A percentile compares a stretch with the other conserved stretches of the same genome.
These are phyloP conservation scores for Cyphotilapia sp. DNA, from an alignment of 2,113 vertebrate genomes.

Conservation along the genomic window DNA sequence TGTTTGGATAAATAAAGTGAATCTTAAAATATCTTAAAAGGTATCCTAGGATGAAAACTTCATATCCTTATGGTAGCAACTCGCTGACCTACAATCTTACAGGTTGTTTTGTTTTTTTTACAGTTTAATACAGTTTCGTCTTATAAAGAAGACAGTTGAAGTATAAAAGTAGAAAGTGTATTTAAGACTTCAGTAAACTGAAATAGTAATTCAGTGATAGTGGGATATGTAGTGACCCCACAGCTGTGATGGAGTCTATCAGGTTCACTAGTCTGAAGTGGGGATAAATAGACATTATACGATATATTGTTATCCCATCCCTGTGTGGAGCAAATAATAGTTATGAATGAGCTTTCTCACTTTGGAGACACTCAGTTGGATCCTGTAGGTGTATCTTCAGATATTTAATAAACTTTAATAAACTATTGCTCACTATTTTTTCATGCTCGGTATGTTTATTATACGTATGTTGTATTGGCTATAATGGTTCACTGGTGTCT, in stretches of 20 bases:
- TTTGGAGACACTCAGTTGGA: not conserved
- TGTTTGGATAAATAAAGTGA: not conserved
- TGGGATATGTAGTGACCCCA: not conserved
- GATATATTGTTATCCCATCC: not conserved
- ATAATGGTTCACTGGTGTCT: not conserved
- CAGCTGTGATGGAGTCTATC: not conserved
- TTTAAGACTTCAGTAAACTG: not conserved
- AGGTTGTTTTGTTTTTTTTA: not conserved
- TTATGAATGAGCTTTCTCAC: not conserved
- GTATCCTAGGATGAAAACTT: not conserved
- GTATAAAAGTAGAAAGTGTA: not conserved
- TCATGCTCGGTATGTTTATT: rapidly evolving
- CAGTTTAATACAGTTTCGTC: not conserved
- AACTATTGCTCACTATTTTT: not conserved
- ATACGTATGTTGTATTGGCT: not conserved
- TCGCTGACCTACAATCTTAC: not conserved
- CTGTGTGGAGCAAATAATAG: not conserved
- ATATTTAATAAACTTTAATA: not conserved
- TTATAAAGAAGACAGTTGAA: not conserved
- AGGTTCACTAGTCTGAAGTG: not conserved
- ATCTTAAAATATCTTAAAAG: not conserved
- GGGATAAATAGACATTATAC: not conserved
- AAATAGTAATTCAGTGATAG: not conserved
- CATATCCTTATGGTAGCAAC: not conserved
- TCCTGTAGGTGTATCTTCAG: not conserved